phyloP scores from a whole-genome alignment of 2,113 vertebrate species.

The Corvus cornix region DNA sequence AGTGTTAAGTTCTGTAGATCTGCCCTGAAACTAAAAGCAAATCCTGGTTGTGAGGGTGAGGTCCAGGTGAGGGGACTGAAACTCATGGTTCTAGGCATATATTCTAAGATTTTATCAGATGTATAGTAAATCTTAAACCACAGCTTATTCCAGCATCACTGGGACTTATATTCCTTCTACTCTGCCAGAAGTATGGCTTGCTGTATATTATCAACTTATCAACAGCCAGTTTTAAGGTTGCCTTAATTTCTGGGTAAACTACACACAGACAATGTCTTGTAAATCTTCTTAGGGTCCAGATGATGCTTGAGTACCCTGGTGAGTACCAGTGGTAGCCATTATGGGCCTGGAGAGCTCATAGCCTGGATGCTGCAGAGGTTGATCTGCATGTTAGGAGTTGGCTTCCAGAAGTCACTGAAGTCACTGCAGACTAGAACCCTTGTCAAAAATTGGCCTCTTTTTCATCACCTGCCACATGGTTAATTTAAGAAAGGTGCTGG shows the following conservation, averaged over 20 bases:
- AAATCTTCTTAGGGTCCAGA: neutral
- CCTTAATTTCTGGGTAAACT: neutral
- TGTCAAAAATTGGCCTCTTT: neutral
- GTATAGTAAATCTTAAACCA: neutral
- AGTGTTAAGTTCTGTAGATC: neutral
- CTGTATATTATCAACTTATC: neutral
- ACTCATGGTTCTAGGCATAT: neutral
- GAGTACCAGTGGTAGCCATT: neutral
- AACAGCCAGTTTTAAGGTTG: neutral
- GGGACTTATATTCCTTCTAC: neutral
- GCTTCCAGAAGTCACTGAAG: neutral
- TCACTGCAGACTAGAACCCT: neutral
- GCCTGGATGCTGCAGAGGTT: neutral
- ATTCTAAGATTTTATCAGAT: neutral
- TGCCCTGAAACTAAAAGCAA: neutral
- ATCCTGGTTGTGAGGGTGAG: neutral
- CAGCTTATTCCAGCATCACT: neutral
- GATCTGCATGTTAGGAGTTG: neutral
- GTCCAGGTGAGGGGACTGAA: neutral
- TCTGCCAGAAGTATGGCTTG: neutral
- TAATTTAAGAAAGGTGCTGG: neutral
- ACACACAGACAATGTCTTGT: neutral
- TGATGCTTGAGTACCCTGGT: neutral
- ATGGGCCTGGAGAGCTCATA: neutral
- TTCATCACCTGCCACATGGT: neutral